These are phyloP conservation scores for Masnerella sp. DNA, from an alignment of 2,888 invertebrate genomes.

Conservation along the genomic window DNA sequence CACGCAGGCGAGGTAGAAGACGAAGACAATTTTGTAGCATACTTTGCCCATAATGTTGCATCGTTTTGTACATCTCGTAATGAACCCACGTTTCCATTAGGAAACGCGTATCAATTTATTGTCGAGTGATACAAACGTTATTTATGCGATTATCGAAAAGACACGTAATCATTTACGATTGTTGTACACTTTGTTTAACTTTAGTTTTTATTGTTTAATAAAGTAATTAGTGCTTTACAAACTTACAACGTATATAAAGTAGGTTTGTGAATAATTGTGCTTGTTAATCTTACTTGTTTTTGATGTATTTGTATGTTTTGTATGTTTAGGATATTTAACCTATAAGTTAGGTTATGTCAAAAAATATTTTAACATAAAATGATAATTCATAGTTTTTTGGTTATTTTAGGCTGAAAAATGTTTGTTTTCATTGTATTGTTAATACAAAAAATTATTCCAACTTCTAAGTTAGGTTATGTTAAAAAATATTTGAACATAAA, in stretches of 20 bases:
- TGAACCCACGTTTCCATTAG: conserved; percentile 47
- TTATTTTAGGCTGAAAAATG: too few relatives aligned
- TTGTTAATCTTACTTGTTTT: too few relatives aligned
- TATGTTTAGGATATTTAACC: too few relatives aligned
- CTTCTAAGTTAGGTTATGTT: too few relatives aligned
- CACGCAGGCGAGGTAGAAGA: conserved; percentile 20
- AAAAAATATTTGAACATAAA: too few relatives aligned
- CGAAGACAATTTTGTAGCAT: conserved; percentile 45
- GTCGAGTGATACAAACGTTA: conserved; percentile 29
- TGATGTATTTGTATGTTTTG: background rate
- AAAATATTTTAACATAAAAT: too few relatives aligned
- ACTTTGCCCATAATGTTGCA: conserved; percentile 36
- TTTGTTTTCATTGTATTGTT: too few relatives aligned
- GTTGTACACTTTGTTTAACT: conserved; percentile 17
- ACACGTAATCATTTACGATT: conserved; percentile 27
- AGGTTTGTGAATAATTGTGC: too few relatives aligned
- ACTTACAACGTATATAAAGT: background rate
- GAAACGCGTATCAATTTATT: conserved; percentile 48
- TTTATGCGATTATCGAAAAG: conserved; percentile 44
- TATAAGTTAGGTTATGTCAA: too few relatives aligned
- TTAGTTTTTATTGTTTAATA: conserved; percentile 23
- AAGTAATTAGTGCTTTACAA: conserved; percentile 3
- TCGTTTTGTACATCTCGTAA: conserved; percentile 45
- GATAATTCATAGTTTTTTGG: too few relatives aligned
- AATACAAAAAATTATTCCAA: too few relatives aligned